Evolutionary conservation across 1,140 invertebrate genomes (phyloP), one percentile per base, ranked within the genome.

Genomic region (Teleopsis dalmanni): DNA sequence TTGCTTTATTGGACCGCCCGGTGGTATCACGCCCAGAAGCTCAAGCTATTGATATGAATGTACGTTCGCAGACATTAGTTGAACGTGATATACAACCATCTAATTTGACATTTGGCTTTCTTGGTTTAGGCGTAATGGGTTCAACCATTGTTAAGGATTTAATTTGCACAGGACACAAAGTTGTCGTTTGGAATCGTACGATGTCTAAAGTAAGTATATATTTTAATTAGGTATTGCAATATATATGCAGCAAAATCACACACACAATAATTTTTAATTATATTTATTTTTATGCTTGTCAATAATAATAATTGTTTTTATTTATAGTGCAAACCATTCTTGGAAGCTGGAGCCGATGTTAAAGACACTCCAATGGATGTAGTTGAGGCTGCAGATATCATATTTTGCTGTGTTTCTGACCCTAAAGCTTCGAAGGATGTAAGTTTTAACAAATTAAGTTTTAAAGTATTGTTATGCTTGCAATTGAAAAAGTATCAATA

Each of bases 81-180:
- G 84, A 87, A 49, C 92, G 91, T 66, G 87, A 91, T 52, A 92
- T 96, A 50, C 80, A 81, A 46, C 84, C 92, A 2, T 93, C 91
- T 10, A 79, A 79, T 47, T 80, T 91, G 65, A 91, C 85, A 60
- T 95, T 97, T 66, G 95, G 95, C 11, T 97, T 97, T 71, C 80
- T 98, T 27, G 95, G 95, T 1, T 77, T 97, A 8, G 93, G 94
- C 33, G 93, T 91, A 57, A 97, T 98, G 87, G 94, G 94, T n/a
- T 84, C 86, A 35, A 90, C 91, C 16, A 92, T 97, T 61, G 91
- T 97, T 1, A 94, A 92, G 76, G 95, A 96, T 71, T 76, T 98
- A 16, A 81, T 97, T 53, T 90, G 91, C 65, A 93, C 91, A 38
- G 92, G 92, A 7, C 94, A 97, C 72, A 85, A 86, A 62, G 90